Evolutionary conservation across 1,140 invertebrate species (phyloP), one percentile per base, ranked within the genome.

Genomic region (Bombus consobrinus): DNA sequence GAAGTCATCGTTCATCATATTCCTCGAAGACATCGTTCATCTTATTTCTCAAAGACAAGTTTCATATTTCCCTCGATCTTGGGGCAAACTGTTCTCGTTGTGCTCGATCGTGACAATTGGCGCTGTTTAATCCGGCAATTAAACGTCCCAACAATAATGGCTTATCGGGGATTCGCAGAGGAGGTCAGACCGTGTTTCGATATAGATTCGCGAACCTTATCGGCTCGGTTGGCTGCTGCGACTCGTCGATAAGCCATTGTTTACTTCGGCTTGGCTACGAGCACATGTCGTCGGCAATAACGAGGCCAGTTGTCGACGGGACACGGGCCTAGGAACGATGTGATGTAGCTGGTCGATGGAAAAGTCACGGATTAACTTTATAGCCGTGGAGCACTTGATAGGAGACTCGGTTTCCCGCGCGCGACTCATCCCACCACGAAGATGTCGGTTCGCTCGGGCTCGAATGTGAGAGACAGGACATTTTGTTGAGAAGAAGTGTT

Each of bases 171-270:
- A 18, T 43, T 80, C 76, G 77, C 32, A 80, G 82, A 78, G 82
- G 34, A 78, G 62, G 66, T 28, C 53, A 43, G 28, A 28, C 39
- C 39, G 47, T 88, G 68, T 82, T 74, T 32, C 77, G 73, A 84
- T 76, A 89, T 68, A 89, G 85, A 81, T 75, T 59, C 84, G 88
- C 69, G 64, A 66, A 69, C 39, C 78, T 90, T 90, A 90, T 90
- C 89, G 62, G 22, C 15, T 32, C 37, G 32, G 32, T 43, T 68
- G 53, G 64, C 53, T 57, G 79, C 88, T 90, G 89, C 71, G 59
- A 77, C 76, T 75, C 73, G 79, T 88, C 84, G 89, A 90, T 88
- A 90, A 89, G 73, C 86, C 80, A 87, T 79, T 90, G 88, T 90
- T 90, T 90, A 88, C 88, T 59, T 84, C 59, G 84, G 57, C 76